Percentiles rank a stretch among this genome's conserved stretches.
phyloP scores from a whole-genome alignment of 2,888 invertebrate genomes.

The Desoria tigrina region DNA sequence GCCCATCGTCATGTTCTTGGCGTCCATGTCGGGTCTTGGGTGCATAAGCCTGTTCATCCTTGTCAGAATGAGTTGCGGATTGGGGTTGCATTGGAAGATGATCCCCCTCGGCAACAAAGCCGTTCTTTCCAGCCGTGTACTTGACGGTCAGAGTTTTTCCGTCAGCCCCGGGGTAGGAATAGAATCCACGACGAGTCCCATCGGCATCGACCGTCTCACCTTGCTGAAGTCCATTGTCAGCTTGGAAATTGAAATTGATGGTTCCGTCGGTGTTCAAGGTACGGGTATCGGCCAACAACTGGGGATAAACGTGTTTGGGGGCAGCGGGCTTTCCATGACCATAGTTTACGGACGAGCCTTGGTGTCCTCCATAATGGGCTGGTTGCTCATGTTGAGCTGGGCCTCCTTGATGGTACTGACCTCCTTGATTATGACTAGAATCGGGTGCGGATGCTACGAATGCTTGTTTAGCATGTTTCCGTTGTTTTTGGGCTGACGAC shows the following conservation, averaged over 20 bases:
- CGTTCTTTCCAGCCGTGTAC: slow-evolving; percentile 58
- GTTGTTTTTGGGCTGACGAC: slow-evolving; percentile 37
- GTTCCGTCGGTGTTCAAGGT: slow-evolving; percentile 67
- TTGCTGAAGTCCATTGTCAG: slow-evolving; percentile 69
- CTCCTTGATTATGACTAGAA: background rate
- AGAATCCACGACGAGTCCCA: slow-evolving; percentile 67
- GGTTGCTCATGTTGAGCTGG: slow-evolving; percentile 12
- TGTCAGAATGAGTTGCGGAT: slow-evolving; percentile 31
- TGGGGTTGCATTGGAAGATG: slow-evolving; percentile 51
- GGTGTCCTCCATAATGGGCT: slow-evolving; percentile 18
- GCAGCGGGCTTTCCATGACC: slow-evolving; percentile 14
- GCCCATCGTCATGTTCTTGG: slow-evolving; percentile 1
- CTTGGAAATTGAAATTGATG: slow-evolving; percentile 69
- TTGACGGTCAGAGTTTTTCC: slow-evolving; percentile 68
- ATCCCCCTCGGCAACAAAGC: slow-evolving; percentile 52
- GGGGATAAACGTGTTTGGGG: slow-evolving; percentile 41
- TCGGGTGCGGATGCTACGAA: slow-evolving; percentile 26
- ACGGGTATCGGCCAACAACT: slow-evolving; percentile 65
- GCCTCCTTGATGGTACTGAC: slow-evolving; percentile 20
- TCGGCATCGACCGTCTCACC: slow-evolving; percentile 70
- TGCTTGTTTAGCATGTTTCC: slow-evolving; percentile 27
- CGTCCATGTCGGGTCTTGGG: background rate
- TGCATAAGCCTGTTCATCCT: slow-evolving; percentile 28
- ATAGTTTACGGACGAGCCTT: slow-evolving; percentile 20
- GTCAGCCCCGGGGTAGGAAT: slow-evolving; percentile 68